Percentiles rank a stretch among this genome's conserved stretches.
phyloP scores from a whole-genome alignment of 1,140 invertebrate genomes.

The Pseudomyrmex cubaensis region DNA sequence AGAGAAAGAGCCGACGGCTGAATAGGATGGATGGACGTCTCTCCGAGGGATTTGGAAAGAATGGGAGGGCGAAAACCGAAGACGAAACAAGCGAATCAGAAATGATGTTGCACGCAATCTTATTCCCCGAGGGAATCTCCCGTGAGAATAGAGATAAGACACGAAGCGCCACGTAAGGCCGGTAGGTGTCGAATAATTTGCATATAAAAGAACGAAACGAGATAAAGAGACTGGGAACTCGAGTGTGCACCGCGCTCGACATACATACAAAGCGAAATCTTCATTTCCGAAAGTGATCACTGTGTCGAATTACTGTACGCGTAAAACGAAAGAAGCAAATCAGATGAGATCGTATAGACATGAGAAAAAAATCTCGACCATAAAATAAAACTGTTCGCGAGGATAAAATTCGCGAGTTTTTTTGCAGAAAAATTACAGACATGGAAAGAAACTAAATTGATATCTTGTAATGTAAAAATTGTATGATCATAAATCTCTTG shows the following conservation, averaged over 20 bases:
- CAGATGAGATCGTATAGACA: conserved; percentile 10
- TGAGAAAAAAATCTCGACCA: not conserved
- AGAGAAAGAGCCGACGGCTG: not conserved
- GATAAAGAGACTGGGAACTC: conserved; percentile 45
- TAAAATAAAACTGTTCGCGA: conserved; percentile 7
- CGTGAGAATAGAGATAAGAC: conserved; percentile 76
- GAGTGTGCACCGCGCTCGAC: conserved; percentile 20
- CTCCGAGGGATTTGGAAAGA: conserved; percentile 29
- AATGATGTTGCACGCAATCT: conserved; percentile 74
- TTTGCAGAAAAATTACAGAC: not conserved
- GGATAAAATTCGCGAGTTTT: not conserved
- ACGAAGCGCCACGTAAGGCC: conserved; percentile 70
- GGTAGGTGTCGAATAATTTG: conserved; percentile 77
- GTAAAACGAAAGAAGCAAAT: conserved; percentile 1
- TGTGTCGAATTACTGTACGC: conserved; percentile 29
- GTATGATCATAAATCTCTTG: too few relatives aligned
- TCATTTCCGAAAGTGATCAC: conserved; percentile 50
- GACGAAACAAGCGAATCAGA: conserved; percentile 44
- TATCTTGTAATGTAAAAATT: not conserved
- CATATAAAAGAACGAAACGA: conserved; percentile 73
- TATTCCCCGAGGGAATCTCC: conserved; percentile 64
- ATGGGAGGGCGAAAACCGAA: conserved; percentile 12
- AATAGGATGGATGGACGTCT: conserved; percentile 51
- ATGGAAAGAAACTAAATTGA: not conserved
- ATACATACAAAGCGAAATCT: conserved; percentile 39